Evolutionary conservation across 2,113 vertebrate species (phyloP), one percentile per base, ranked within the genome.

Genomic region (Sinocyclocheilus anophthalmus): DNA sequence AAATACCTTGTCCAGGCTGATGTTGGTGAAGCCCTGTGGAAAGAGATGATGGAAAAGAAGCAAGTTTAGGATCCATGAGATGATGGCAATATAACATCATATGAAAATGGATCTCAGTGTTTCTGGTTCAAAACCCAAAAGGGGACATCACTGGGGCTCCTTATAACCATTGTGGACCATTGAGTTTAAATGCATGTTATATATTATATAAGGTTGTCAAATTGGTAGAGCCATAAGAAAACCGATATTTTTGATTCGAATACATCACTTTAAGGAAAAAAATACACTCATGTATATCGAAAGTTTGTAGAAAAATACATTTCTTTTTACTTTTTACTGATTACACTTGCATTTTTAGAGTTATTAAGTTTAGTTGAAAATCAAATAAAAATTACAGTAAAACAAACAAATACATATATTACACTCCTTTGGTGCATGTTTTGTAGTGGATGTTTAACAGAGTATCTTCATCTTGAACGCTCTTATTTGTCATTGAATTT

Each of bases 1-100:
- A 87, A 98, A 97, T 67, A 99, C 97, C 94, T 96, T 98, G 91
- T 99, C 98, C 93, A 99, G 91, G 86, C 96, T 96, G 89, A 99
- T 96, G 85, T 98, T 98, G 22, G 97, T 95, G 92, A 99, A 99
- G 85, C 98, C 98, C 98, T 99, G 90, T 70, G 90, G 95, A 87
- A 89, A 95, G 75, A 91, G 57, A 90, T 18, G 22, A 85, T 39
- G 69, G 0, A 14, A 45, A 45, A 45, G 10, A 42, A 45, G 12
- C 11, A 24, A 3, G 3, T 6, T 37, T 69, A 37, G 30, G 11
- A 65, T 65, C 12, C 11, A 12, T 26, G 67, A 69, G 16, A 37
- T 37, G n/a, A 65, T 63, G 61, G 61, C 4, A 13, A 37, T 37
- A 69, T 18, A 33, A 37, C 65, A 33, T 33, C 30, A 3, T 9